Evolutionary conservation across 2,888 invertebrate species (phyloP).

Genomic region (Limnephilus marmoratus): DNA sequence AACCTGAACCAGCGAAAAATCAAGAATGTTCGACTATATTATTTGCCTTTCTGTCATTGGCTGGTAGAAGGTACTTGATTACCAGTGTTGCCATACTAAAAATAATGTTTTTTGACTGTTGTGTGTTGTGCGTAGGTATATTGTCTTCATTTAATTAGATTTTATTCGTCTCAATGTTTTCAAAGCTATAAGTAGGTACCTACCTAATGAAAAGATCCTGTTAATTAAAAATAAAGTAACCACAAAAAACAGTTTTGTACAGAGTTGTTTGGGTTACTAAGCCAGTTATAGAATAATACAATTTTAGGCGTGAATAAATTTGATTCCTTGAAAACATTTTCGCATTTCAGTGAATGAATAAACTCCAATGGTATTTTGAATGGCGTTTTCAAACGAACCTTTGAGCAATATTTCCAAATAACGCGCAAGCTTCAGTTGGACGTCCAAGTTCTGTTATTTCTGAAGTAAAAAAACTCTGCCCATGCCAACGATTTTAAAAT

Average conservation of each 20-base stretch:
- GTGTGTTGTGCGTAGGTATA: no score
- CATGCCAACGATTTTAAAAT: not conserved
- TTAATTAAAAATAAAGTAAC: not conserved
- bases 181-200: no score
- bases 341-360: conserved; percentile 7
- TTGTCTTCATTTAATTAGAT: no score
- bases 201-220: no score
- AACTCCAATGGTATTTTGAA: not conserved
- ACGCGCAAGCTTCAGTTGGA: not conserved
- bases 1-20: no score
- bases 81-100: no score
- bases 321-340: conserved; percentile 3
- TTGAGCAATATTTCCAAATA: not conserved
- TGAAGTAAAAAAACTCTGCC: not conserved
- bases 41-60: no score
- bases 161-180: no score
- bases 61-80: no score
- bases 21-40: no score
- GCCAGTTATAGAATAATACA: not conserved
- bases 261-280: not conserved
- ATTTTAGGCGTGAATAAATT: not conserved
- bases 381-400: conserved; percentile 7
- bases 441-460: not conserved
- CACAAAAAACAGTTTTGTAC: not conserved
- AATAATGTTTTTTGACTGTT: no score